Evolutionary conservation across 2,888 invertebrate species (phyloP).

Genomic region (Plusia festucae): DNA sequence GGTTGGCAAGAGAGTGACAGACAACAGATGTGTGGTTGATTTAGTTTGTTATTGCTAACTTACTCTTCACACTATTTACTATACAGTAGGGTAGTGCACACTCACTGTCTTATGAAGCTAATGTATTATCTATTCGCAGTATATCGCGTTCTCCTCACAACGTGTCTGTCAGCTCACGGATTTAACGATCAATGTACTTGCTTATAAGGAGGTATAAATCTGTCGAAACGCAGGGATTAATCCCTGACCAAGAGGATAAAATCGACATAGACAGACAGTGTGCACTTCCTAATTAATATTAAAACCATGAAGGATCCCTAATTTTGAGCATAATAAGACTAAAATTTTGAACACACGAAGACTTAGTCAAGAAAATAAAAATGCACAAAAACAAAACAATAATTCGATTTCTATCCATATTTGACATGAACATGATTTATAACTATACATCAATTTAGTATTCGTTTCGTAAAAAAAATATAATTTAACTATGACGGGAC

Average conservation of each 20-base stretch:
- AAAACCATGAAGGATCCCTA: slow-evolving; percentile 45
- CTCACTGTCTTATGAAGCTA: slow-evolving; percentile 3
- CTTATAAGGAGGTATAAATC: background rate
- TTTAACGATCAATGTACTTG: slow-evolving; percentile 10
- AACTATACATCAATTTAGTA: slow-evolving; percentile 41
- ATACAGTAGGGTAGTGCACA: slow-evolving; percentile 32
- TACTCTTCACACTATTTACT: slow-evolving; percentile 41
- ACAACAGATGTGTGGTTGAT: slow-evolving; percentile 20
- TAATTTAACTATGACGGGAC: slow-evolving; percentile 10
- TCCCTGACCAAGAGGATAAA: background rate
- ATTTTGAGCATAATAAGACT: slow-evolving; percentile 59
- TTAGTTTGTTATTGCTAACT: slow-evolving; percentile 47
- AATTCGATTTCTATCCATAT: slow-evolving; percentile 29
- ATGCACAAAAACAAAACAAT: slow-evolving; percentile 45
- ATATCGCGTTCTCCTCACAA: background rate
- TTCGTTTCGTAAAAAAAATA: slow-evolving; percentile 31
- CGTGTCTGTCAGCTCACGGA: background rate
- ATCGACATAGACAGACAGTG: slow-evolving; percentile 20
- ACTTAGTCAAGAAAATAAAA: slow-evolving; percentile 43
- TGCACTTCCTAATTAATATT: slow-evolving; percentile 28
- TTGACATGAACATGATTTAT: slow-evolving; percentile 36
- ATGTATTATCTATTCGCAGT: background rate
- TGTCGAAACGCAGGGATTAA: background rate
- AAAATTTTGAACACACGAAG: slow-evolving; percentile 58
- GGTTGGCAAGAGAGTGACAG: slow-evolving; percentile 11